Conservation (phyloP, 35 echinoderm and acorn worm genomes). For the Heliocidaris erythrogramma region DNA sequence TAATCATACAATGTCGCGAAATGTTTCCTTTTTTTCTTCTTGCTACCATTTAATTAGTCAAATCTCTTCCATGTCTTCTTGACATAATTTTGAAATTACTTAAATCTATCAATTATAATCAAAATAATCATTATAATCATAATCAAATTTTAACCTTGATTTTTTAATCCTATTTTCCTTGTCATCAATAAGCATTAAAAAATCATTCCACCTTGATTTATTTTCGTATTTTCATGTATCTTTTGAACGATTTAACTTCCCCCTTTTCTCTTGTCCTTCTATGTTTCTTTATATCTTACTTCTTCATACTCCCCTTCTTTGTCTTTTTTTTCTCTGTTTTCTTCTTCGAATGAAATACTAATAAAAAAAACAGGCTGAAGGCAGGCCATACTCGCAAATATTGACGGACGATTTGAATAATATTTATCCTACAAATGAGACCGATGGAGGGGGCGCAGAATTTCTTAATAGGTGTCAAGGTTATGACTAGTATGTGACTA, state of each 20-base stretch:
- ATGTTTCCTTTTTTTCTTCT: background rate
- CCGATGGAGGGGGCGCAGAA: background rate
- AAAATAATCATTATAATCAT: background rate
- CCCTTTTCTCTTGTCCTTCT: background rate
- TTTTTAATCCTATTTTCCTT: background rate
- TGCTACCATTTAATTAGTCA: background rate
- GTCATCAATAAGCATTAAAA: background rate
- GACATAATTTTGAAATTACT: background rate
- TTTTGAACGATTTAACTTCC: background rate
- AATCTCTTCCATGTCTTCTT: background rate
- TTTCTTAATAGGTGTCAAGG: background rate
- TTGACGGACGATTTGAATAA: background rate
- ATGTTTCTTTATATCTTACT: background rate
- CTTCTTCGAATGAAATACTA: background rate
- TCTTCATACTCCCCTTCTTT: background rate
- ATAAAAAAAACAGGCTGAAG: background rate
- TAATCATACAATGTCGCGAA: background rate
- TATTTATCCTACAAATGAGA: conserved; percentile 6
- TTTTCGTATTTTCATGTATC: too few species aligned
- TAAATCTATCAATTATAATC: background rate
- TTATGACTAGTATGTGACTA: background rate
- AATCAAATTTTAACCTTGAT: background rate
- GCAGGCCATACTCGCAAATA: background rate
- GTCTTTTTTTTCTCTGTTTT: background rate
- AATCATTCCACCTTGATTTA: background rate